Percentiles rank a stretch among this genome's conserved stretches.
These are phyloP conservation scores for Agapornis roseicollis DNA, from an alignment of 2,113 vertebrate genomes.

Conservation along the genomic window DNA sequence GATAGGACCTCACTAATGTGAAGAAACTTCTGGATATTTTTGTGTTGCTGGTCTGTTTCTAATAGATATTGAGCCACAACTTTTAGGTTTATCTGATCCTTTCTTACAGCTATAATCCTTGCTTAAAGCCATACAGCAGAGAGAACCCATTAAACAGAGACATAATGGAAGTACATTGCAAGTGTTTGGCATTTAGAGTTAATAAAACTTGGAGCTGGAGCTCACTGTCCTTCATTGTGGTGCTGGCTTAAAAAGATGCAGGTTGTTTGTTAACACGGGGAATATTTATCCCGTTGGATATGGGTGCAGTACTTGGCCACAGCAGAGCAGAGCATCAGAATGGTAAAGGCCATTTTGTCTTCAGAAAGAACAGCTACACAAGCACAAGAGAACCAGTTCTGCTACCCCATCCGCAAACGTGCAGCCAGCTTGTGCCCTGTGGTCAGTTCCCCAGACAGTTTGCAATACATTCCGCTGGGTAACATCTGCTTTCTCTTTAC, in stretches of 20 bases:
- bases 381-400: background rate
- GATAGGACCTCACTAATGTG: background rate
- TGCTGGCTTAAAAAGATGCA: background rate
- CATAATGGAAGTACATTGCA: background rate
- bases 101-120: background rate
- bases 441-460: background rate
- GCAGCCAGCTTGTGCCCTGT: background rate
- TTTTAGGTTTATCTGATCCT: background rate
- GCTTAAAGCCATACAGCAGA: background rate
- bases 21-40: background rate
- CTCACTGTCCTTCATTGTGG: background rate
- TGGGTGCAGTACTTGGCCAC: background rate
- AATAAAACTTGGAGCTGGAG: background rate
- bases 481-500: slow-evolving; percentile 26
- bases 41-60: background rate
- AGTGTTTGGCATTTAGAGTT: background rate
- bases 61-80: background rate
- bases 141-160: background rate
- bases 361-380: background rate
- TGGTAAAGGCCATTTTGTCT: background rate
- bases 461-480: background rate
- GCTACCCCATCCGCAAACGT: accelerated
- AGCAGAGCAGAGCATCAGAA: background rate
- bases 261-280: background rate
- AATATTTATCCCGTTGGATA: background rate